These are phyloP conservation scores for Dinothrombium tinctorium DNA, from an alignment of 1,140 invertebrate genomes.

Conservation along the genomic window DNA sequence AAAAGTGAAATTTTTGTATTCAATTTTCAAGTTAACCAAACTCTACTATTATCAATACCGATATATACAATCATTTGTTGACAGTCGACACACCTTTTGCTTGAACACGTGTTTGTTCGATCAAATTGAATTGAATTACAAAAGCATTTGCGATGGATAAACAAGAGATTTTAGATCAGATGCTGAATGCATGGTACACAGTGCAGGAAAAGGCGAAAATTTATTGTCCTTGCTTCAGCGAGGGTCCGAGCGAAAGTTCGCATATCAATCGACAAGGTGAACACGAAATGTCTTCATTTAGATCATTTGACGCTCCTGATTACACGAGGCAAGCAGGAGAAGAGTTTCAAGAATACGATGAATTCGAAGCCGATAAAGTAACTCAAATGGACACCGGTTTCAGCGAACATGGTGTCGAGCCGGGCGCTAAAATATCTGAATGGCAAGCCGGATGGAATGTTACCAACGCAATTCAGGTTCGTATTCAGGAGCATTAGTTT, in stretches of 20 bases:
- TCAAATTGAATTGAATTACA: too few species aligned
- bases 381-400: background rate
- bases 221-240: background rate
- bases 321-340: background rate
- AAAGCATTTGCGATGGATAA: too few species aligned
- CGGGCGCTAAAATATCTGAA: slow-evolving; percentile 51
- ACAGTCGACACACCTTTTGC: too few species aligned
- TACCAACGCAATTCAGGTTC: slow-evolving; percentile 94
- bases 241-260: too few species aligned
- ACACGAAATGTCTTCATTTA: slow-evolving; percentile 10
- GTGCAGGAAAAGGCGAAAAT: background rate
- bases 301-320: slow-evolving; percentile 5
- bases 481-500: background rate
- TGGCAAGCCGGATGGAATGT: slow-evolving; percentile 99
- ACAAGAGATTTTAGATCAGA: background rate
- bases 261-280: slow-evolving; percentile 1
- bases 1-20: too few species aligned
- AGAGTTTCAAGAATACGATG: background rate
- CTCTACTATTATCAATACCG: too few species aligned
- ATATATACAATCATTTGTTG: too few species aligned
- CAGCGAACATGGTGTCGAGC: slow-evolving; percentile 1
- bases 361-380: background rate
- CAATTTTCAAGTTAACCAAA: too few species aligned
- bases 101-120: too few species aligned
- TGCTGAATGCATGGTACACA: background rate